Conservation (phyloP, 2,888 invertebrate species). For the Drosophila kokeensis region DNA sequence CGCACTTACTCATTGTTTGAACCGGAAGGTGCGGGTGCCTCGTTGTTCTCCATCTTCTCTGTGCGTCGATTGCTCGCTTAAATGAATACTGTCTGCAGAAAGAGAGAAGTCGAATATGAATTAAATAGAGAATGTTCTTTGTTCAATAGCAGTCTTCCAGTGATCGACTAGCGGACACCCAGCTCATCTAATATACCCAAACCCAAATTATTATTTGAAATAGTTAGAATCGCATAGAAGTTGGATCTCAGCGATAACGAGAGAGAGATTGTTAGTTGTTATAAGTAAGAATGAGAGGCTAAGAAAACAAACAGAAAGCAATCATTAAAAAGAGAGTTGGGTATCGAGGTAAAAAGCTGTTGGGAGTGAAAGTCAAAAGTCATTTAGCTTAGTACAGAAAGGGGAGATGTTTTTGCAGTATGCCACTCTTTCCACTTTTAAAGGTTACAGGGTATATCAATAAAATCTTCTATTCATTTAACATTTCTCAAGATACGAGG, state of each 20-base stretch:
- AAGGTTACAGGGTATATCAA: slow-evolving; percentile 1
- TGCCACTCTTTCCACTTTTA: neutral
- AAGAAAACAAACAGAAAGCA: neutral
- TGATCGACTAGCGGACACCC: neutral
- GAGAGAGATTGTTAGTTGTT: neutral
- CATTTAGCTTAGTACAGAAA: neutral
- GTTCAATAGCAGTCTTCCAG: neutral
- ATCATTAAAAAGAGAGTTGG: neutral
- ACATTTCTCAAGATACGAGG: slow-evolving; percentile 21
- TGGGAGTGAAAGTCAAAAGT: neutral
- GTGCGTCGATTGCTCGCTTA: slow-evolving; percentile 19
- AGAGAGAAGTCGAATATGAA: slow-evolving; percentile 6
- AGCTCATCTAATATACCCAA: neutral
- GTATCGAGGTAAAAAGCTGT: neutral
- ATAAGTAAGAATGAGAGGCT: neutral
- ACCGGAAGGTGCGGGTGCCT: slow-evolving; percentile 70
- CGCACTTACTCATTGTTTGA: slow-evolving; percentile 74
- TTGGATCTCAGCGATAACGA: neutral
- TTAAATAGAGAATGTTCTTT: slow-evolving; percentile 24
- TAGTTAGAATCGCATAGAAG: neutral
- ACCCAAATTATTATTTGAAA: neutral
- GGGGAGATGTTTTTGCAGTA: neutral
- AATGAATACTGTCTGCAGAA: slow-evolving; percentile 17
- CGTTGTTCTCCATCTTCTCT: slow-evolving; percentile 70
- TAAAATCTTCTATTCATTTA: slow-evolving; percentile 20